phyloP scores from a whole-genome alignment of 1,140 invertebrate genomes.

The Cherax quadricarinatus region DNA sequence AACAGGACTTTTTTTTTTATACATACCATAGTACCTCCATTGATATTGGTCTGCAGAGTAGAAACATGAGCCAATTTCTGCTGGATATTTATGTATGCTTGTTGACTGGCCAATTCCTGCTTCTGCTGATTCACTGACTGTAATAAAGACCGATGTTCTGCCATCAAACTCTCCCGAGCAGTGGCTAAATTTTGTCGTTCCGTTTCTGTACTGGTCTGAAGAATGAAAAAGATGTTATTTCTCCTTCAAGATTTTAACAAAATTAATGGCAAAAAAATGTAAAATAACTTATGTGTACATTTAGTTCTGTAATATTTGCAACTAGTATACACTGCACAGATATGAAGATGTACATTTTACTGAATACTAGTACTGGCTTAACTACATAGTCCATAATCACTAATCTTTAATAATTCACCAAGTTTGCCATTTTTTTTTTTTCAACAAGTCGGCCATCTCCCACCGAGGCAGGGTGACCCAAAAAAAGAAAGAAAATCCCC shows the following conservation, averaged over 20 bases:
- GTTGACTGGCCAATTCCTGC: slow-evolving; percentile 35
- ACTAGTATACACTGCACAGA: background rate
- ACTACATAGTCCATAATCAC: too few relatives aligned
- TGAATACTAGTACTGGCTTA: too few relatives aligned
- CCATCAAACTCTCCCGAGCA: slow-evolving; percentile 48
- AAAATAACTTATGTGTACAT: background rate
- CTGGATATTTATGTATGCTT: slow-evolving; percentile 11
- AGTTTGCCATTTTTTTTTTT: too few relatives aligned
- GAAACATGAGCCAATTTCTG: background rate
- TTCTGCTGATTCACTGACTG: slow-evolving; percentile 44
- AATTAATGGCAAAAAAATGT: background rate
- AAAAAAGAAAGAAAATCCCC: too few relatives aligned
- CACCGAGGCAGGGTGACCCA: too few relatives aligned
- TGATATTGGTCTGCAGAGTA: background rate
- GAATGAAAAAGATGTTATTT: background rate
- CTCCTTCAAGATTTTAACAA: background rate
- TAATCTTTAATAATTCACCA: too few relatives aligned
- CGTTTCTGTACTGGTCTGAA: slow-evolving; percentile 39
- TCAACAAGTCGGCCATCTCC: too few relatives aligned
- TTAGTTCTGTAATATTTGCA: background rate
- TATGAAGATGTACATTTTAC: too few relatives aligned
- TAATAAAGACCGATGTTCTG: slow-evolving; percentile 33
- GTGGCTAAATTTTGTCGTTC: slow-evolving; percentile 38
- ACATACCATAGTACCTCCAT: background rate
- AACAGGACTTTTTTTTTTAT: too few relatives aligned